Base-by-base conservation (phyloP, 2,888 invertebrate genomes). In the Drosophila mercatorum region DNA sequence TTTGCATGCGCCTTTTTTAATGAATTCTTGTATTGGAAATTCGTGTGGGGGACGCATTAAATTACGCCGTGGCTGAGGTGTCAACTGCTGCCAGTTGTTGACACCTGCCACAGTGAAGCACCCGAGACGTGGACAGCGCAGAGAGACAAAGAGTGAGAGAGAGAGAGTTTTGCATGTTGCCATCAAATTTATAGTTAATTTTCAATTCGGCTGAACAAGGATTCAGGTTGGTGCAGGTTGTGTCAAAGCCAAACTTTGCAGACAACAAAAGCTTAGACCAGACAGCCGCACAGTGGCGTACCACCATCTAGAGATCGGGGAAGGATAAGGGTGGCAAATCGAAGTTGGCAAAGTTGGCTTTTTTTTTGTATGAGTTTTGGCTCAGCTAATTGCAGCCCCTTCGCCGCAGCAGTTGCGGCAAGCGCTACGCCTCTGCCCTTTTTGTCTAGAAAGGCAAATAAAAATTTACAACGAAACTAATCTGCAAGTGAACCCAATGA, bases 231-330 rank as follows among this genome's bases (percentile, higher is more conserved):
- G 53, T 55, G 31, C 66, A 28, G 31, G 66, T 70, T 55, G 60
- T 84, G 86, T 84, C 89, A 85, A 83, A 87, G 84, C 68, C 83
- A 89, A 80, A 86, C 81, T 86, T 86, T 74, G 83, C 88, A 86
- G 86, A 86, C 86, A 88, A 89, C 86, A 89, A 89, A 89, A 86
- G 88, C 81, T 75, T 40, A 47, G 64, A 63, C 40, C 59, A 81
- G 82, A 63, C 88, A 69, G 44, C 34, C 7, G 17, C 17, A 49
- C 75, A 65, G 65, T 8, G 74, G 60, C 66, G 61, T 40, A 8
- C 22, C 7, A 28, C 28, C 28, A 22, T 5, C 5, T 22, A 12
- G 22, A 11, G 44, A 44, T 22, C 5, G 22, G 22, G 43, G 43
- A 5, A 10, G 5, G 43, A 17, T 17, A 43, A 14, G 10, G 22